Conservation (phyloP, 2,797 vertebrate species). For the Clamator glandarius region DNA sequence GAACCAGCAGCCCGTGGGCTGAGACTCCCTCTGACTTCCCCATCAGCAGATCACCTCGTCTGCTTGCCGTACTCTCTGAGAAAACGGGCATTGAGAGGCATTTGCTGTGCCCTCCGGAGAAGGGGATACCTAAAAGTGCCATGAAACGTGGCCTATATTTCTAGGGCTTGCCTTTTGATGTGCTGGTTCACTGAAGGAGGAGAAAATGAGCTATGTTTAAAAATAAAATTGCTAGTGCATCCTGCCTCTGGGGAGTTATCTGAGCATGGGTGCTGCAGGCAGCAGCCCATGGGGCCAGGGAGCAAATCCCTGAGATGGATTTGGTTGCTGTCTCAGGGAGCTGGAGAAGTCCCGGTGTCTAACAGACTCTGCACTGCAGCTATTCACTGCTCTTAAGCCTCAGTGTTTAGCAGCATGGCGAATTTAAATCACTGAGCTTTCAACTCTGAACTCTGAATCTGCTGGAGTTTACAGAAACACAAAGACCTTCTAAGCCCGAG, state of each 20-base stretch:
- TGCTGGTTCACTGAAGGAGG: not conserved
- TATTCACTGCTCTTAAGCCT: not conserved
- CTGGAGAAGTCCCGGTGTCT: not conserved
- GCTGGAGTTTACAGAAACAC: constrained; percentile 13
- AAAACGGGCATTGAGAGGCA: not conserved
- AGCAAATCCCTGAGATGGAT: not conserved
- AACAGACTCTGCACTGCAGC: not conserved
- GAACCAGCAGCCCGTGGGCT: not conserved
- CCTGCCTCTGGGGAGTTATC: not conserved
- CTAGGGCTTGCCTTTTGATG: not conserved
- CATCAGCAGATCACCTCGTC: not conserved
- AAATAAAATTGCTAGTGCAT: not conserved
- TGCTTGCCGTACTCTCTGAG: not conserved
- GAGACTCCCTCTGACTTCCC: not conserved
- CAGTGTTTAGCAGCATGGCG: not conserved
- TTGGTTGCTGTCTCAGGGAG: not conserved
- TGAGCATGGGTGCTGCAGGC: rapidly evolving
- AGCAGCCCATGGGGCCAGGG: not conserved
- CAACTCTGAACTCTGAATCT: constrained; percentile 6
- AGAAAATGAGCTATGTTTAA: not conserved
- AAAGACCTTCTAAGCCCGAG: constrained; percentile 10
- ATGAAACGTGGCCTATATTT: not conserved
- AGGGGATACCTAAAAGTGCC: not conserved
- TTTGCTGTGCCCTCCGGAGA: rapidly evolving
- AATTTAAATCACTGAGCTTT: constrained; percentile 39